Evolutionary conservation across 2,888 invertebrate genomes (phyloP).

Genomic region (Oligia latruncula): DNA sequence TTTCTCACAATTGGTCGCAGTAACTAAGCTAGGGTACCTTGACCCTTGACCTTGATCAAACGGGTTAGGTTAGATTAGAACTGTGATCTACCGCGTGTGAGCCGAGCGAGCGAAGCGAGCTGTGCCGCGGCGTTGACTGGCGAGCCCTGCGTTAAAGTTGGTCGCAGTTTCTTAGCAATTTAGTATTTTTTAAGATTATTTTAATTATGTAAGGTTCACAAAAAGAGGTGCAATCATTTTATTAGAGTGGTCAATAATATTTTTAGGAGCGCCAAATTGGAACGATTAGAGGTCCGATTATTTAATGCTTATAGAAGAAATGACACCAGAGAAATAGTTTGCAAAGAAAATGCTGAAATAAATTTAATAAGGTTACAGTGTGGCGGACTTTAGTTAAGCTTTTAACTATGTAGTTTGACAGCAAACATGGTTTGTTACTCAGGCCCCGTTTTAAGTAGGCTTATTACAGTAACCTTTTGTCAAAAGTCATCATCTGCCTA

Average conservation of each 20-base stretch:
- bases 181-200: neutral
- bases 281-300: neutral
- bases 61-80: neutral
- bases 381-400: constrained; percentile 19
- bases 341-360: constrained; percentile 33
- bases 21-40: neutral
- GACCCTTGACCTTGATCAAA: neutral
- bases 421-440: constrained; percentile 48
- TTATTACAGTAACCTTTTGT: constrained; percentile 15
- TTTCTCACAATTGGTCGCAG: neutral
- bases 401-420: constrained; percentile 37
- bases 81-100: too few species aligned
- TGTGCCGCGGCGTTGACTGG: too few species aligned
- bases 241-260: neutral
- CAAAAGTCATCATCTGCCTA: neutral
- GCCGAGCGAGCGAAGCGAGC: neutral
- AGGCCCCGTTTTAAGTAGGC: constrained; percentile 13
- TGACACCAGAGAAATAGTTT: constrained; percentile 15
- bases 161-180: neutral
- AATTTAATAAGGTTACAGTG: constrained; percentile 43
- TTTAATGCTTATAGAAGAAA: neutral
- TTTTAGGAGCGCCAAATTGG: neutral
- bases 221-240: neutral
- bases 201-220: neutral
- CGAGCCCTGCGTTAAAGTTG: neutral